Conservation (phyloP, 2,888 invertebrate genomes). For the Cerastis rubricosa region DNA sequence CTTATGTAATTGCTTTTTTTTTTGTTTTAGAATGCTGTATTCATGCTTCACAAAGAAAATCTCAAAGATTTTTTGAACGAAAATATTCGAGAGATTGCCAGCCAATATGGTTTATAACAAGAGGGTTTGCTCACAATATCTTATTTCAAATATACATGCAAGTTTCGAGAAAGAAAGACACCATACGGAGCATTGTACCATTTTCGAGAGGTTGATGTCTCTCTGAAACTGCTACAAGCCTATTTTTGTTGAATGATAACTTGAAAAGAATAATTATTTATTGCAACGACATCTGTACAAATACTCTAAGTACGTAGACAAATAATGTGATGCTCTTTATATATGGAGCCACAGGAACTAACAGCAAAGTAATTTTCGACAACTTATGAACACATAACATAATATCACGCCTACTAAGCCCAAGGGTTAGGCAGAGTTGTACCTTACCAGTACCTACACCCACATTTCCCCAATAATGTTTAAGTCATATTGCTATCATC, state of each 20-base stretch:
- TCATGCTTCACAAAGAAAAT: constrained; percentile 16
- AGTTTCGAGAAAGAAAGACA: neutral
- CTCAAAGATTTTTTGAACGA: constrained; percentile 1
- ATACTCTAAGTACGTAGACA: neutral
- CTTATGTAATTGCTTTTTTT: too few species aligned
- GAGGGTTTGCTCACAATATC: neutral
- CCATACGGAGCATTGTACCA: neutral
- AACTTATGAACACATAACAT: neutral
- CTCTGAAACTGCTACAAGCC: neutral
- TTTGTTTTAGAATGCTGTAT: constrained; percentile 24
- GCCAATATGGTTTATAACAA: neutral
- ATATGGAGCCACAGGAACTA: neutral
- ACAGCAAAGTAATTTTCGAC: neutral
- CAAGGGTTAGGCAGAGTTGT: too few species aligned
- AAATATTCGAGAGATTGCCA: neutral
- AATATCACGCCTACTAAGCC: too few species aligned
- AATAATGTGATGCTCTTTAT: neutral
- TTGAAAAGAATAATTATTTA: too few species aligned
- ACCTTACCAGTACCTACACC: too few species aligned
- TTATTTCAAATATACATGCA: neutral
- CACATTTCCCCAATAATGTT: too few species aligned
- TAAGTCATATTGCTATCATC: too few species aligned
- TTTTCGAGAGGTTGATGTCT: neutral
- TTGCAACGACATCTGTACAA: neutral
- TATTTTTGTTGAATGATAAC: neutral